Evolutionary conservation across 2,113 vertebrate species (phyloP), one percentile per base, ranked within the genome.

Genomic region (Syngnathoides biaculeatus): DNA sequence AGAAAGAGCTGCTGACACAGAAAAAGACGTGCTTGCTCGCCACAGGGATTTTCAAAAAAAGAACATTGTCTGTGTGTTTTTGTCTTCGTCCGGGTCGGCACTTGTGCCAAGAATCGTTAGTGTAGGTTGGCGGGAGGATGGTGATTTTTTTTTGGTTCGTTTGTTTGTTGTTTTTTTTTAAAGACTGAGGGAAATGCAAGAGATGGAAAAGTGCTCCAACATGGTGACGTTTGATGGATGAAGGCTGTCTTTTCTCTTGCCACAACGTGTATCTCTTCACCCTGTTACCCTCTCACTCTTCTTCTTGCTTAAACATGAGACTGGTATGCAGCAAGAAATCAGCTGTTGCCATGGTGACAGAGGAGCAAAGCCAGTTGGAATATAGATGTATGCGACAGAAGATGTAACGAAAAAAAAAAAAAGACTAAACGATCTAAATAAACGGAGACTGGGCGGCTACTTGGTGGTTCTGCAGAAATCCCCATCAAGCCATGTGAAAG

Each of bases 291-390:
- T 43, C 24, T 40, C 22, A 19, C 61, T 58, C 27, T 67, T 60
- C n/a, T 26, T 19, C 45, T 62, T 74, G 39, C 35, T 56, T 22
- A 35, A 68, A 59, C 24, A 20, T 15, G 67, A 86, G 75, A 85
- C 65, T 65, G 67, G 79, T 83, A 79, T 79, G 80, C 80, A 84
- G 77, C 72, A 65, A 84, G 84, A 84, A 72, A 87, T 68, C 65
- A 65, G 52, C 68, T 65, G 80, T 88, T 87, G 77, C 81, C 67
- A 88, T 89, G 83, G 88, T 73, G 88, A 89, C 85, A 81, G 67
- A 71, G 59, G 75, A 88, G 87, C 84, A 83, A 67, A 75, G 78
- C 85, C 74, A 69, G 83, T 71, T 67, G 65, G 64, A 75, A 73
- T 67, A 64, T 77, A 75, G 75, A 73, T 15, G 22, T 50, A 74